Conservation (phyloP, 2,797 vertebrate genomes). For the Apogon hyalosoma region DNA sequence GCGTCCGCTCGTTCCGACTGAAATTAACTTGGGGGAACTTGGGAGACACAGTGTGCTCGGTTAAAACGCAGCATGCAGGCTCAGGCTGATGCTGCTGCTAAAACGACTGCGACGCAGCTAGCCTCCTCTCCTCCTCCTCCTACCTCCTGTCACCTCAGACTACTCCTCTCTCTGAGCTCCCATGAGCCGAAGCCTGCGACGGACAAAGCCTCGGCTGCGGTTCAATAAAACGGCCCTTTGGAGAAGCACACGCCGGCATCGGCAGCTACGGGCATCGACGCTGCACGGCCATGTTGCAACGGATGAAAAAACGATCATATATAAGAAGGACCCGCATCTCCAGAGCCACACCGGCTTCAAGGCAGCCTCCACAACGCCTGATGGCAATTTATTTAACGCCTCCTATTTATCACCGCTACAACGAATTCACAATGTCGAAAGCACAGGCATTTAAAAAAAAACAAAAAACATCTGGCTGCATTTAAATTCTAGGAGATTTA, state of each 20-base stretch:
- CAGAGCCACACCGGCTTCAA: constrained; percentile 62
- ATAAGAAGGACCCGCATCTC: constrained; percentile 73
- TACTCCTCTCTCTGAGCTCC: constrained; percentile 76
- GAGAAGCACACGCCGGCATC: constrained; percentile 38
- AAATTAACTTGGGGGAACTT: constrained; percentile 21
- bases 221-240: constrained; percentile 14
- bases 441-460: neutral
- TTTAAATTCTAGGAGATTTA: too few relatives aligned
- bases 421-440: neutral
- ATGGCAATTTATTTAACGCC: constrained; percentile 57
- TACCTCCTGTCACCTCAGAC: constrained; percentile 76
- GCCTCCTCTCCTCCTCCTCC: constrained; percentile 34
- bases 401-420: neutral
- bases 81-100: constrained; percentile 34
- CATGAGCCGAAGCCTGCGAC: constrained; percentile 39
- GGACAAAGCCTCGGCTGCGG: constrained; percentile 25
- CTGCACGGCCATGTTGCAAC: constrained; percentile 74
- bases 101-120: constrained; percentile 57
- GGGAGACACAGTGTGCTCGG: neutral
- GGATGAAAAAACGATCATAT: constrained; percentile 47
- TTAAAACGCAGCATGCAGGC: constrained; percentile 25
- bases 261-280: constrained; percentile 45
- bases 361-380: constrained; percentile 78
- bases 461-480: too few relatives aligned
- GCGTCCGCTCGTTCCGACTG: constrained; percentile 16